phyloP scores from a whole-genome alignment of 2,888 invertebrate species.

The Lochmaea crataegi region DNA sequence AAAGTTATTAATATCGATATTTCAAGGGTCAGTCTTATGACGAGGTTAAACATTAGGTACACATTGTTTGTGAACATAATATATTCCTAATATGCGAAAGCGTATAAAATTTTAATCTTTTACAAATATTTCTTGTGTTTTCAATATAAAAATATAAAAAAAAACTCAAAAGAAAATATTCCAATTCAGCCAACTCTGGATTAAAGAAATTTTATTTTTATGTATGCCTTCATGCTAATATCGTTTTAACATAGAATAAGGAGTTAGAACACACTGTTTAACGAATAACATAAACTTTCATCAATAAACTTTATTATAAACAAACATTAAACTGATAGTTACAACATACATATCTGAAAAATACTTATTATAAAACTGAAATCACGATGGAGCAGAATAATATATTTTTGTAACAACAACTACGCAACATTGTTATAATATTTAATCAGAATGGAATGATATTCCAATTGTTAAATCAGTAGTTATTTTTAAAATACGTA shows the following conservation, averaged over 20 bases:
- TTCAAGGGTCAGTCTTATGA: not conserved
- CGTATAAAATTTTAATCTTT: too few relatives aligned
- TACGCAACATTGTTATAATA: constrained; percentile 3
- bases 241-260: not conserved
- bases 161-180: not conserved
- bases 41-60: not conserved
- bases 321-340: constrained; percentile 22
- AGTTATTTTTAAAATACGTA: too few relatives aligned
- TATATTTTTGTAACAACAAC: constrained; percentile 2
- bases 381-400: not conserved
- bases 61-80: too few relatives aligned
- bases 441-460: not conserved
- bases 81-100: too few relatives aligned
- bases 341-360: constrained; percentile 26
- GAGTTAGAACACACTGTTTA: constrained; percentile 20
- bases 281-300: constrained; percentile 23
- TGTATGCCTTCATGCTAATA: not conserved
- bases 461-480: too few relatives aligned
- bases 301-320: constrained; percentile 29
- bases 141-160: not conserved
- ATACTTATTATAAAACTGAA: constrained; percentile 7
- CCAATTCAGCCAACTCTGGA: not conserved
- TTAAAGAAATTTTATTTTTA: not conserved
- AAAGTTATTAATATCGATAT: not conserved
- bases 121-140: too few relatives aligned